phyloP scores from a whole-genome alignment of 2,113 vertebrate species.

The Haemorhous mexicanus region DNA sequence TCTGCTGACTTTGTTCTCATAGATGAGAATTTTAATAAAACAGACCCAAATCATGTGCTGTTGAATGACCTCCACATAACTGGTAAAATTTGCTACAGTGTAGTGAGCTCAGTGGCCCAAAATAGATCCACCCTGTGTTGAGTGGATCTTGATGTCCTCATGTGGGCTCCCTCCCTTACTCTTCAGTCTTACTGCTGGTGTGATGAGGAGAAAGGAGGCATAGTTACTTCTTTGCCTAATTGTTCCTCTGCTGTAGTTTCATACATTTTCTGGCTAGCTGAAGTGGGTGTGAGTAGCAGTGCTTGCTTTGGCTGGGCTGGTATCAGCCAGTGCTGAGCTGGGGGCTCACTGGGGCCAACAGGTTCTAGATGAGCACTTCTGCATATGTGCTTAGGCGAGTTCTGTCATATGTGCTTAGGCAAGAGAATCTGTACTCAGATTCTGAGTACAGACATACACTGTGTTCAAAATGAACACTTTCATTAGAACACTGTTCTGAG shows the following conservation, averaged over 20 bases:
- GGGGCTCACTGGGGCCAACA: background rate
- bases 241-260: background rate
- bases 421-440: too few species aligned
- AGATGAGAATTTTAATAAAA: background rate
- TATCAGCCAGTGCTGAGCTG: background rate
- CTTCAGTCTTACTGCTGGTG: background rate
- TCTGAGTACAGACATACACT: too few species aligned
- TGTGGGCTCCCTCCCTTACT: background rate
- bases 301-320: background rate
- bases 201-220: background rate
- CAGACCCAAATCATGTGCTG: background rate
- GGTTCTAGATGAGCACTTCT: background rate
- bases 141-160: background rate
- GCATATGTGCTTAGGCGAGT: fast-evolving
- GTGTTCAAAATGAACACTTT: background rate
- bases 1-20: slow-evolving; percentile 33
- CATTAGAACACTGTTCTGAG: background rate
- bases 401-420: background rate
- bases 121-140: background rate
- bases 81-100: background rate
- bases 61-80: background rate
- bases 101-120: background rate
- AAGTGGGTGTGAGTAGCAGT: background rate
- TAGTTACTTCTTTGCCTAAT: background rate
- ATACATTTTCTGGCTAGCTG: background rate